These are phyloP conservation scores for Diacarnus erythraeanus DNA, from an alignment of 37 sponge, comb jelly and placozoan genomes.

Conservation along the genomic window DNA sequence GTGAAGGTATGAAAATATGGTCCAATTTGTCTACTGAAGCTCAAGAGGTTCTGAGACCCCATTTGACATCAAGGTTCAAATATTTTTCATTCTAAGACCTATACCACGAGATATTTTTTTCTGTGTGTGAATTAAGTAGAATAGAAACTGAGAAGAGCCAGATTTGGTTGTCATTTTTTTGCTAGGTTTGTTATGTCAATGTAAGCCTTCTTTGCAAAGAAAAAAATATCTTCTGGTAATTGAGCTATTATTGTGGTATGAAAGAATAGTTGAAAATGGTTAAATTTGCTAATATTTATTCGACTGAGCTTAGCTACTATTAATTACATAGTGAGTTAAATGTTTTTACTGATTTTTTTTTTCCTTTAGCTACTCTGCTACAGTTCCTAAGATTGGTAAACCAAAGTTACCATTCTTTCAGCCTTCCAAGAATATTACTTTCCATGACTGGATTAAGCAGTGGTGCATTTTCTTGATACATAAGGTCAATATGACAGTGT, in stretches of 20 bases:
- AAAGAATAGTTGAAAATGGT: too few relatives aligned
- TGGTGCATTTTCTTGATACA: conserved; percentile 48
- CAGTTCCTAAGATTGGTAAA: conserved; percentile 1
- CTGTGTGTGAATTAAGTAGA: neutral
- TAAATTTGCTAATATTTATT: neutral
- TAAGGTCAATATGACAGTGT: conserved; percentile 45
- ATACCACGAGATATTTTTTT: too few relatives aligned
- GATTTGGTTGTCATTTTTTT: neutral
- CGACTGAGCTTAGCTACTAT: neutral
- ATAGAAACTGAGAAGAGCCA: neutral
- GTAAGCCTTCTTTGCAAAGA: neutral
- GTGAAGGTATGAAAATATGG: conserved; percentile 72
- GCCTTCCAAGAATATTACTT: conserved; percentile 20
- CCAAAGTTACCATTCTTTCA: conserved; percentile 36
- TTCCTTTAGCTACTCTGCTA: conserved; percentile 42
- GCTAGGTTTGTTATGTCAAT: neutral
- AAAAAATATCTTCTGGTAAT: neutral
- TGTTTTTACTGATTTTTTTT: neutral
- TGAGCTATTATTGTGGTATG: neutral
- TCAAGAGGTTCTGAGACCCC: conserved; percentile 73
- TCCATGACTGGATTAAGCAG: conserved; percentile 63
- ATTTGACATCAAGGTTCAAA: conserved; percentile 57
- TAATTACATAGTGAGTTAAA: neutral
- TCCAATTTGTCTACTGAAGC: conserved; percentile 35
- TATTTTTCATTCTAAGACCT: too few relatives aligned